phyloP scores from a whole-genome alignment of 1,140 invertebrate species.

The Brachystomella parvula region DNA sequence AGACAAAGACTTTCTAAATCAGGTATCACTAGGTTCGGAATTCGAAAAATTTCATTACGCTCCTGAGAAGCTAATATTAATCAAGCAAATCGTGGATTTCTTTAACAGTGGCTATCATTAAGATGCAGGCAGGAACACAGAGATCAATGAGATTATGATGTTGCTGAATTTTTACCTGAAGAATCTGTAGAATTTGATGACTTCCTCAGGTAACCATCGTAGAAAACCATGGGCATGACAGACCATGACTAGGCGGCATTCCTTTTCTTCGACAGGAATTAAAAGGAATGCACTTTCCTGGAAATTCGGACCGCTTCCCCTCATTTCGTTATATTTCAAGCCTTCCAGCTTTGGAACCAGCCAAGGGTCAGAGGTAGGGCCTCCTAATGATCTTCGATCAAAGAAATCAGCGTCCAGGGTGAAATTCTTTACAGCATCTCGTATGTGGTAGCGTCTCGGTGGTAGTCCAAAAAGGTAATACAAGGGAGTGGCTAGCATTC shows the following conservation, averaged over 20 bases:
- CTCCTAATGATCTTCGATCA: background rate
- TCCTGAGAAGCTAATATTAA: too few relatives aligned
- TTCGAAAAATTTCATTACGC: too few relatives aligned
- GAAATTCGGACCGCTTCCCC: conserved; percentile 17
- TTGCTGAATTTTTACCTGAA: conserved; percentile 27
- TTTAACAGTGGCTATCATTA: too few relatives aligned
- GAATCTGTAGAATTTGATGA: conserved; percentile 15
- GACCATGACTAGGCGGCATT: conserved; percentile 29
- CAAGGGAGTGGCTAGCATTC: conserved; percentile 23
- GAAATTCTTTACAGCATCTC: conserved; percentile 17
- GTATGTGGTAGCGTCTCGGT: conserved; percentile 14
- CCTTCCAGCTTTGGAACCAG: background rate
- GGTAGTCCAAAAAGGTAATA: conserved; percentile 28
- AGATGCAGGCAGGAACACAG: background rate
- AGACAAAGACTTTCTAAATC: too few relatives aligned
- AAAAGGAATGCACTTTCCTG: conserved; percentile 27
- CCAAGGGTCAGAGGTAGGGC: background rate
- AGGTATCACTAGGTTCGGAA: too few relatives aligned
- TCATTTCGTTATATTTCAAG: background rate
- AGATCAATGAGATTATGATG: background rate
- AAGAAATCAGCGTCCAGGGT: background rate
- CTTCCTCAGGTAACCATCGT: conserved; percentile 12
- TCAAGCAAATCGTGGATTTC: too few relatives aligned
- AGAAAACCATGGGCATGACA: conserved; percentile 37
- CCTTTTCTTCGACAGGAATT: conserved; percentile 23